A percentile compares a stretch with the other conserved stretches of the same genome.
phyloP scores from a whole-genome alignment of 2,797 vertebrate species.

The Gallinago solitaria region DNA sequence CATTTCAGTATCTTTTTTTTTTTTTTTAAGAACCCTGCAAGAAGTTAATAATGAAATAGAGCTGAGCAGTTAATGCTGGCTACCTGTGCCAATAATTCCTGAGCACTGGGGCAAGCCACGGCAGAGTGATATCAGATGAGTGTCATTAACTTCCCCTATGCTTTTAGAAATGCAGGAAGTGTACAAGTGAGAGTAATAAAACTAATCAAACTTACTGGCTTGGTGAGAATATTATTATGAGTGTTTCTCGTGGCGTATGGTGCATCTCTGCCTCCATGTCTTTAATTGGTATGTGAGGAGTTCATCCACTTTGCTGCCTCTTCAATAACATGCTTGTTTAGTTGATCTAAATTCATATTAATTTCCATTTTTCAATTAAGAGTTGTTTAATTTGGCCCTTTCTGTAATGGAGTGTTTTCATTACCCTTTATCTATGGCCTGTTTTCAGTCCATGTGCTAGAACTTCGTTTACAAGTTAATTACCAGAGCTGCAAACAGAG shows the following conservation, averaged over 20 bases:
- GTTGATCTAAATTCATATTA: constrained; percentile 62
- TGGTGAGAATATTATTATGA: constrained; percentile 21
- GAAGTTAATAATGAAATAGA: not conserved
- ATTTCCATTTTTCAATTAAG: constrained; percentile 68
- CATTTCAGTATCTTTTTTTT: not conserved
- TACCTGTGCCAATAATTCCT: not conserved
- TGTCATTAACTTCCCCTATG: constrained; percentile 19
- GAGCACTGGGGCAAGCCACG: not conserved
- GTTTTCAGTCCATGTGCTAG: constrained; percentile 47
- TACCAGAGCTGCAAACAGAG: constrained; percentile 14
- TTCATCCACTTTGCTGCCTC: constrained; percentile 54
- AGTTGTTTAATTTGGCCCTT: constrained; percentile 63
- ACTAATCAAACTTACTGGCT: constrained; percentile 50
- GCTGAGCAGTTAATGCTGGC: not conserved
- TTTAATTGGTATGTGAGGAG: constrained; percentile 59
- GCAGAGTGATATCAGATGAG: not conserved
- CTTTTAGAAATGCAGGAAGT: constrained; percentile 26
- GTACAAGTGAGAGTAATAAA: constrained; percentile 56
- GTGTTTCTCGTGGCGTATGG: not conserved
- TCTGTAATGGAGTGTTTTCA: constrained; percentile 59
- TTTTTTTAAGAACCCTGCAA: not conserved
- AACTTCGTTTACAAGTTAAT: constrained; percentile 57
- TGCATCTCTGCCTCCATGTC: constrained; percentile 16
- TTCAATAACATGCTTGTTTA: constrained; percentile 56
- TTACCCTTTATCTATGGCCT: constrained; percentile 48